These are phyloP conservation scores for Neotragus moschatus DNA, from an alignment of 2,113 vertebrate species.

Conservation along the genomic window DNA sequence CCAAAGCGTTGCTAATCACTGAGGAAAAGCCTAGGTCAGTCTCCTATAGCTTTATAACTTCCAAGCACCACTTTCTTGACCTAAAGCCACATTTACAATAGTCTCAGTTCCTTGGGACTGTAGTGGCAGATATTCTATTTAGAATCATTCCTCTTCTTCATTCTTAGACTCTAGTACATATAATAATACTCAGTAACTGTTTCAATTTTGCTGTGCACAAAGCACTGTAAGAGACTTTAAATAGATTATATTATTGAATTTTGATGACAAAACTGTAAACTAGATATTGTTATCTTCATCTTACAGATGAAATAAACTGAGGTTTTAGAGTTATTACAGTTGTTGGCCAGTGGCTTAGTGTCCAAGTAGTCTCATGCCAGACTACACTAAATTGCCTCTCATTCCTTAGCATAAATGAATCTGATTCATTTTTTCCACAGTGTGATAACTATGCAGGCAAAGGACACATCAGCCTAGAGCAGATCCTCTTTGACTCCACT, in stretches of 20 bases:
- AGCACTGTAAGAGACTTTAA: neutral
- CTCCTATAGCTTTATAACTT: neutral
- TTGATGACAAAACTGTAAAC: neutral
- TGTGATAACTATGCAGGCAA: neutral
- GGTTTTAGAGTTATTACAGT: neutral
- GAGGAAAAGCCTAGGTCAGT: neutral
- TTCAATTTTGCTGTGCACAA: neutral
- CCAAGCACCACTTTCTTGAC: neutral
- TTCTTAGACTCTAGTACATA: neutral
- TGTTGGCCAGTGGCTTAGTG: neutral
- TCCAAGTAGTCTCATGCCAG: neutral
- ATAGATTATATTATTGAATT: neutral
- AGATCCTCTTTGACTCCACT: neutral
- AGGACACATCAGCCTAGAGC: neutral
- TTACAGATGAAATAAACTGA: neutral
- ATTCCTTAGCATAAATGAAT: neutral
- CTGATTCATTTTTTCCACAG: neutral
- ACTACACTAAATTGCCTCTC: neutral
- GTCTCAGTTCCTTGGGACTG: neutral
- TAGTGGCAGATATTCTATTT: neutral
- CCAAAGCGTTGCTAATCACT: neutral
- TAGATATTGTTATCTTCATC: neutral
- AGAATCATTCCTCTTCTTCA: neutral
- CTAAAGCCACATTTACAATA: neutral
- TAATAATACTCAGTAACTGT: neutral